These are phyloP conservation scores for Zapornia atra DNA, from an alignment of 2,113 vertebrate species.

Conservation along the genomic window DNA sequence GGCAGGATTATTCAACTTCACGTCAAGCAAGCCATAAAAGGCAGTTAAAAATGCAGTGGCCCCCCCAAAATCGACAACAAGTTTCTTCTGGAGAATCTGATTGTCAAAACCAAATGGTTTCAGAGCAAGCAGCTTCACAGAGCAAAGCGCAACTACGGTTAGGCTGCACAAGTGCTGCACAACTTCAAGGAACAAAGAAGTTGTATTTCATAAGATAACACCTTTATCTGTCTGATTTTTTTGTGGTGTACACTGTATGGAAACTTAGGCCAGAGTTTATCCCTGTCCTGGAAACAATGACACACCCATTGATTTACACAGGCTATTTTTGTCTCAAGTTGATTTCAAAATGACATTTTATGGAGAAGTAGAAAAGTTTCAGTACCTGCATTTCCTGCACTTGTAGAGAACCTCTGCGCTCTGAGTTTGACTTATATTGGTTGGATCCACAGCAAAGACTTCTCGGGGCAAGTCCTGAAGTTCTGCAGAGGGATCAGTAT, in stretches of 20 bases:
- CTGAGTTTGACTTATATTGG: conserved; percentile 47
- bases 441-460: conserved; percentile 90
- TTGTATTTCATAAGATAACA: background rate
- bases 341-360: background rate
- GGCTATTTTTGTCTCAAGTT: background rate
- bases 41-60: background rate
- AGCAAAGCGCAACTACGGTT: background rate
- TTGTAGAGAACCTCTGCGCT: conserved; percentile 84
- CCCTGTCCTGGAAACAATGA: background rate
- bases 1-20: background rate
- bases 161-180: background rate
- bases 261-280: background rate
- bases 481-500: conserved; percentile 71
- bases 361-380: background rate
- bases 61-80: background rate
- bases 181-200: background rate
- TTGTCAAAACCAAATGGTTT: background rate
- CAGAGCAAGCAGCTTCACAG: background rate
- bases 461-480: conserved; percentile 84
- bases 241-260: no score
- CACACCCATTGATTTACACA: accelerated
- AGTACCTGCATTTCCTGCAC: conserved; percentile 95
- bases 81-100: background rate
- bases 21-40: background rate
- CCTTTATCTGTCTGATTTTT: background rate